Evolutionary conservation across 2,113 vertebrate genomes (phyloP).

Genomic region (Elaphurus davidianus): DNA sequence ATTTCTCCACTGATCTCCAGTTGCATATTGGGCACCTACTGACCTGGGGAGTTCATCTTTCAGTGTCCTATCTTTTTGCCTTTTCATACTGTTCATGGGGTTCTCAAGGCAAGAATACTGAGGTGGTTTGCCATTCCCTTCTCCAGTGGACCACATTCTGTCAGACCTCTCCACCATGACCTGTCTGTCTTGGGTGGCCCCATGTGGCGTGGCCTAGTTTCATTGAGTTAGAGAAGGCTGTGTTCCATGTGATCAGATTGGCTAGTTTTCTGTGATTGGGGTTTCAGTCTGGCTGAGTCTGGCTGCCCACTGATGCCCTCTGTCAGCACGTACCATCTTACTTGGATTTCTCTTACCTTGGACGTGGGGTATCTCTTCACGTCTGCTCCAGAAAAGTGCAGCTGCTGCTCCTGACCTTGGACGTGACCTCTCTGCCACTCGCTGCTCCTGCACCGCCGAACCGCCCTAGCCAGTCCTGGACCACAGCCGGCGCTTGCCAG

Average conservation of each 20-base stretch:
- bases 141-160: background rate
- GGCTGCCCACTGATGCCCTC: background rate
- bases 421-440: background rate
- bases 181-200: background rate
- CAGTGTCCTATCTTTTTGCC: background rate
- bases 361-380: background rate
- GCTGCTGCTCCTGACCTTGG: background rate
- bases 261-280: background rate
- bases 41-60: background rate
- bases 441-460: rapidly evolving
- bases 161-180: background rate
- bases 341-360: background rate
- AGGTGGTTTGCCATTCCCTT: background rate
- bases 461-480: rapidly evolving
- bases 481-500: rapidly evolving
- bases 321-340: background rate
- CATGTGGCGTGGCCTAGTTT: background rate
- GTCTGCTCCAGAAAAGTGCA: too few species aligned
- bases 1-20: background rate
- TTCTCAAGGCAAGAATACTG: background rate
- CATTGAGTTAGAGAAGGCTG: background rate
- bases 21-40: background rate
- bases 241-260: background rate
- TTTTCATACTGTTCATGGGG: background rate
- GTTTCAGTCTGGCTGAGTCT: background rate